phyloP scores from a whole-genome alignment of 2,888 invertebrate species.

The Protonemura montana region DNA sequence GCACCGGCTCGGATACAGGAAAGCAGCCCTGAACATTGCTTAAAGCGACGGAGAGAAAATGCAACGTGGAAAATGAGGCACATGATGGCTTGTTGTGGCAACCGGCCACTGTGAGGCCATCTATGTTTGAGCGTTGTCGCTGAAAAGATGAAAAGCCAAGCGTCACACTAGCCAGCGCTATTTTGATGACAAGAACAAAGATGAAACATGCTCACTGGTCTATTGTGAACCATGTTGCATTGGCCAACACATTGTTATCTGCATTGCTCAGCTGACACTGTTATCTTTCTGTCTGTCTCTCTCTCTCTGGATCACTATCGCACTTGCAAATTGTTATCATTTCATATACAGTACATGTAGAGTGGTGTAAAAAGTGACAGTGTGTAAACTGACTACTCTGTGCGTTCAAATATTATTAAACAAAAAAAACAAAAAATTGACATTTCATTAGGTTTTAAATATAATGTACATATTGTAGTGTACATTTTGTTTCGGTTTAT shows the following conservation, averaged over 20 bases:
- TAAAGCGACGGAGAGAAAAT: too few species aligned
- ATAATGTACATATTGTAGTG: neutral
- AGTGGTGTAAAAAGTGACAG: neutral
- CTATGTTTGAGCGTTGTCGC: too few species aligned
- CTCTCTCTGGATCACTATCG: constrained; percentile 19
- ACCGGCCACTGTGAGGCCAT: too few species aligned
- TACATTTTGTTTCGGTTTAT: constrained; percentile 1
- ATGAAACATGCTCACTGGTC: too few species aligned
- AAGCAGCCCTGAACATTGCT: too few species aligned
- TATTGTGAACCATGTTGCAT: neutral
- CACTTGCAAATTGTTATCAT: neutral
- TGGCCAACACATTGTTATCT: neutral
- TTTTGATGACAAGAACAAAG: too few species aligned
- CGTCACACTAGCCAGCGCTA: too few species aligned
- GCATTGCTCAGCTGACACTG: neutral
- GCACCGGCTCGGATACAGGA: too few species aligned
- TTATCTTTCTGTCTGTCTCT: constrained; percentile 34
- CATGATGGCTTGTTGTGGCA: too few species aligned
- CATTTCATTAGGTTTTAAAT: neutral
- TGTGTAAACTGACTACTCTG: neutral
- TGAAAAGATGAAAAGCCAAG: too few species aligned
- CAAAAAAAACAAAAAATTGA: neutral
- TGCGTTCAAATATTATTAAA: neutral
- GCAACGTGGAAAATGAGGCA: too few species aligned
- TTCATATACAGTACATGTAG: neutral